phyloP scores from a whole-genome alignment of 2,888 invertebrate genomes.

The Notodonta ziczac region DNA sequence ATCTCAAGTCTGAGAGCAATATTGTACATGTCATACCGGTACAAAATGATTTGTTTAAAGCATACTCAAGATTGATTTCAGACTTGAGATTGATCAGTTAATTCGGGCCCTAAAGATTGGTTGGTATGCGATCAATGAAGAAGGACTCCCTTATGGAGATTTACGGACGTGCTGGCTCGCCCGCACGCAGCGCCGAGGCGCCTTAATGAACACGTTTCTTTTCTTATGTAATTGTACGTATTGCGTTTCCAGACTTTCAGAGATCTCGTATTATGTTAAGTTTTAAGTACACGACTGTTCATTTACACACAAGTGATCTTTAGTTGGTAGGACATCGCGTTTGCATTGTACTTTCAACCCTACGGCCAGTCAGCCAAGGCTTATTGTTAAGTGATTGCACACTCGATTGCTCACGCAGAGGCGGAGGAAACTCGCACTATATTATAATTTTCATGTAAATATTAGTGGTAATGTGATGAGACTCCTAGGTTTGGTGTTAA shows the following conservation, averaged over 20 bases:
- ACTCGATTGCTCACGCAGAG: conserved; percentile 48
- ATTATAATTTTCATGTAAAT: conserved; percentile 61
- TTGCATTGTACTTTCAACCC: conserved; percentile 47
- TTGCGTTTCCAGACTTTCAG: conserved; percentile 83
- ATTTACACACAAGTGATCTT: conserved; percentile 73
- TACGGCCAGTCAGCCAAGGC: conserved; percentile 60
- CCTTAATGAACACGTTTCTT: conserved; percentile 58
- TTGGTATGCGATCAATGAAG: too few relatives aligned
- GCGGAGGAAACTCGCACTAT: conserved; percentile 31
- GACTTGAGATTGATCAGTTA: too few relatives aligned
- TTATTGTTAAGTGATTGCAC: conserved; percentile 51
- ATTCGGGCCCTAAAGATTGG: too few relatives aligned
- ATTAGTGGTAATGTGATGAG: conserved; percentile 53
- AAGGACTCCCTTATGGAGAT: too few relatives aligned
- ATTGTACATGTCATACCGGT: too few relatives aligned
- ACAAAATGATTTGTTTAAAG: too few relatives aligned
- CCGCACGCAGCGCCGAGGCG: conserved; percentile 32
- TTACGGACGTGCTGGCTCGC: conserved; percentile 4
- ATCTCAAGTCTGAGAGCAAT: too few relatives aligned
- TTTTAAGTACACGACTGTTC: conserved; percentile 79
- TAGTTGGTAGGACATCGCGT: conserved; percentile 59
- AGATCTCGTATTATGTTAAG: conserved; percentile 83
- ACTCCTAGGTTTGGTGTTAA: conserved; percentile 52
- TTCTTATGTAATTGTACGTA: conserved; percentile 74
- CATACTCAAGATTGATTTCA: too few relatives aligned